Conservation (phyloP, 2,797 vertebrate species). For the Vultur gryphus region DNA sequence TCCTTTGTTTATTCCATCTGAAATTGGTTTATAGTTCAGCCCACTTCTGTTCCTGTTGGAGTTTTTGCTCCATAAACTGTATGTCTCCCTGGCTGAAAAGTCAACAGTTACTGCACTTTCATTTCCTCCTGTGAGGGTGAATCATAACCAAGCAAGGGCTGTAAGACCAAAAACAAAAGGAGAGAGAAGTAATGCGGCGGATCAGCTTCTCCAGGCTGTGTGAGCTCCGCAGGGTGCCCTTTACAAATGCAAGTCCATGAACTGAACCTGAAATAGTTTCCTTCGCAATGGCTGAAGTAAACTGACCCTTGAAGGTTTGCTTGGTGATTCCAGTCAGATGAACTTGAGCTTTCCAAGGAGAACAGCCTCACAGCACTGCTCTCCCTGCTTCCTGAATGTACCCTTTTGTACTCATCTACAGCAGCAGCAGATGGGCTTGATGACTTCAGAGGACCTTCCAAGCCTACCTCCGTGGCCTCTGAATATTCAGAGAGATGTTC, state of each 20-base stretch:
- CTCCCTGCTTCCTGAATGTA: background rate
- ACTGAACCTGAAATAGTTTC: background rate
- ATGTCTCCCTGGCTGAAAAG: slow-evolving; percentile 3
- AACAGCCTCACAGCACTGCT: background rate
- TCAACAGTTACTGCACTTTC: slow-evolving; percentile 13
- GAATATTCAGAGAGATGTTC: background rate
- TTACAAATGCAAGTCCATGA: background rate
- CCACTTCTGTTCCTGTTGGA: background rate
- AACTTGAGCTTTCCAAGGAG: background rate
- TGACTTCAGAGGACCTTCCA: background rate
- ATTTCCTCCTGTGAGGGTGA: slow-evolving; percentile 5
- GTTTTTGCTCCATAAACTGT: slow-evolving; percentile 17
- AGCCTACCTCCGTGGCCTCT: background rate
- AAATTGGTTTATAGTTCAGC: background rate
- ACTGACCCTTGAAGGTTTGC: background rate
- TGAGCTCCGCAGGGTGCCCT: background rate
- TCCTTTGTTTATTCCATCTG: background rate
- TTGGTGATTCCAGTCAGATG: background rate
- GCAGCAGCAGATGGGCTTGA: background rate
- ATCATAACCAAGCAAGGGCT: slow-evolving; percentile 4
- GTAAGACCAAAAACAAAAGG: background rate
- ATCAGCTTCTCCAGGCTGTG: background rate
- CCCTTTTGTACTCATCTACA: background rate
- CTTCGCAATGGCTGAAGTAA: background rate
- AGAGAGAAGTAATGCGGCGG: background rate